Conservation (phyloP, 2,113 vertebrate genomes). For the Odontophorus gujanensis region DNA sequence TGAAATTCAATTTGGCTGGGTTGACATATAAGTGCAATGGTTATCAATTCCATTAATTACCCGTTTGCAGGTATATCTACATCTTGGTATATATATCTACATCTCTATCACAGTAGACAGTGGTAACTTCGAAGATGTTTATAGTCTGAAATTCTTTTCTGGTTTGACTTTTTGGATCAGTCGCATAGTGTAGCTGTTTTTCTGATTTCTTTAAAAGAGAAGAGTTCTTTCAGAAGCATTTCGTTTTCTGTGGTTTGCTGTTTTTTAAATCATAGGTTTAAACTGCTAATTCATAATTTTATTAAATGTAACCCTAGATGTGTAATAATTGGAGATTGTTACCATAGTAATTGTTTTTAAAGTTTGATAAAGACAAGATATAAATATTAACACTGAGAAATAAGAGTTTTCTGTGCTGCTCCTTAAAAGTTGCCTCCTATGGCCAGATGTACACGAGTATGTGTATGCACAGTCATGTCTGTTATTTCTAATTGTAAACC, state of each 20-base stretch:
- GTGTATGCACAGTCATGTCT: neutral
- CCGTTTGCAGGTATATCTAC: neutral
- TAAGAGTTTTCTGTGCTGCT: neutral
- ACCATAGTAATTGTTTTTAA: neutral
- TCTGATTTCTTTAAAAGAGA: neutral
- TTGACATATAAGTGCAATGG: neutral
- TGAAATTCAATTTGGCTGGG: neutral
- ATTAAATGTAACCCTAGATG: neutral
- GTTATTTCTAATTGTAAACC: neutral
- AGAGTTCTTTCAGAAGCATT: neutral
- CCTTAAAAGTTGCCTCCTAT: neutral
- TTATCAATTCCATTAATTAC: neutral
- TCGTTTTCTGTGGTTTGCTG: neutral
- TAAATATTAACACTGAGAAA: neutral
- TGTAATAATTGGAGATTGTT: neutral
- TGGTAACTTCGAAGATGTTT: neutral
- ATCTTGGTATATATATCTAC: neutral
- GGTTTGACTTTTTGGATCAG: neutral
- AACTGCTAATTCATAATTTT: neutral
- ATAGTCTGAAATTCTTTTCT: neutral
- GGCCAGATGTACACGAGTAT: neutral
- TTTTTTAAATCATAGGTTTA: neutral
- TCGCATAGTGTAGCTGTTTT: neutral
- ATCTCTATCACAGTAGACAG: neutral
- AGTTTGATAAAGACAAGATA: neutral